These are phyloP conservation scores for Helogale parvula DNA, from an alignment of 2,113 vertebrate genomes.

Conservation along the genomic window DNA sequence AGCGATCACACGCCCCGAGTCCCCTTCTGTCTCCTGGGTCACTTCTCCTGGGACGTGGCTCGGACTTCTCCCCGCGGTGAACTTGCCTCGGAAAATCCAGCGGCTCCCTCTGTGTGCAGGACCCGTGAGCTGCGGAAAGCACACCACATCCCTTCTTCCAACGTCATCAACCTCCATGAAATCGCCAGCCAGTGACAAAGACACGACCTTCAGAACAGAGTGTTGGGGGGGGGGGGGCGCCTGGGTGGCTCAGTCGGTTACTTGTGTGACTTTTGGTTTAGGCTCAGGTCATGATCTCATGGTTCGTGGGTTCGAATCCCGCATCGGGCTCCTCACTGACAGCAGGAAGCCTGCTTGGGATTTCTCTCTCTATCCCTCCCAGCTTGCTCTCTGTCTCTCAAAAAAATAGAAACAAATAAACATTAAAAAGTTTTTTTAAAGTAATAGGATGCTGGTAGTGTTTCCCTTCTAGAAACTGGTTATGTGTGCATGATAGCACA, in stretches of 20 bases:
- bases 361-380: too few species aligned
- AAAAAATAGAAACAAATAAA: too few species aligned
- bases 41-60: background rate
- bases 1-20: rapidly evolving
- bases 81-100: background rate
- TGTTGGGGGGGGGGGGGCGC: too few species aligned
- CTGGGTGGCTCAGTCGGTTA: too few species aligned
- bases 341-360: too few species aligned
- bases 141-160: background rate
- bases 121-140: too few species aligned
- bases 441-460: background rate
- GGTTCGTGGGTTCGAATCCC: too few species aligned
- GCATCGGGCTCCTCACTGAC: too few species aligned
- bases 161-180: background rate
- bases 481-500: rapidly evolving
- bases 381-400: too few species aligned
- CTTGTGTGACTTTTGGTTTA: too few species aligned
- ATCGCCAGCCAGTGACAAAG: background rate
- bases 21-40: background rate
- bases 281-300: too few species aligned
- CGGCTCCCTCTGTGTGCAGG: rapidly evolving
- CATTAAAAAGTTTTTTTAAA: too few species aligned
- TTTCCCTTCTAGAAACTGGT: background rate
- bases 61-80: rapidly evolving
- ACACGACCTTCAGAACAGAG: background rate